Evolutionary conservation across 2,113 vertebrate species (phyloP).

Genomic region (Microcebus lehilahytsara): DNA sequence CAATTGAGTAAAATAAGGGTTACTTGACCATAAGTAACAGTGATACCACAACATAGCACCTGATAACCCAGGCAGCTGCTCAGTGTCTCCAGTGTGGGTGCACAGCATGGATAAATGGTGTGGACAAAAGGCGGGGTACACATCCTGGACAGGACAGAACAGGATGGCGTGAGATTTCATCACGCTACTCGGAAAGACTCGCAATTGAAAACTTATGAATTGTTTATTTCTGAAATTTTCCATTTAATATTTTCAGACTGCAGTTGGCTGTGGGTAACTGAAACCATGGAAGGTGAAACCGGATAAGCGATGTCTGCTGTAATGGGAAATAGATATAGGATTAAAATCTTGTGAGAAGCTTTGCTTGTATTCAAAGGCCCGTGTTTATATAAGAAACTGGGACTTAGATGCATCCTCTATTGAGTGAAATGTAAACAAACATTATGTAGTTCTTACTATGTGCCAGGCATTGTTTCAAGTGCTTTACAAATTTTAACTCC

Average conservation of each 20-base stretch:
- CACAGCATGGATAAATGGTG: too few species aligned
- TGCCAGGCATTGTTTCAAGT: background rate
- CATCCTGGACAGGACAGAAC: background rate
- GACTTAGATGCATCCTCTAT: background rate
- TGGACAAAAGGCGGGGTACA: background rate
- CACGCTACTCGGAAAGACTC: background rate
- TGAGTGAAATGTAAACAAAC: background rate
- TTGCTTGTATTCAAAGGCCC: background rate
- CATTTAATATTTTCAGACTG: background rate
- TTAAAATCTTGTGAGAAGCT: background rate
- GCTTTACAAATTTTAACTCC: background rate
- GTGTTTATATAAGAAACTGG: background rate
- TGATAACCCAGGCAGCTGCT: background rate
- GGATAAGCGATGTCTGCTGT: background rate
- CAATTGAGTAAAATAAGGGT: background rate
- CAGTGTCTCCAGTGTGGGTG: background rate
- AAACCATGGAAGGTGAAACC: background rate
- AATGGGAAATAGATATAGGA: background rate
- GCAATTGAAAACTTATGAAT: background rate
- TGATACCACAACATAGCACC: background rate
- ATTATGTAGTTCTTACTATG: slow-evolving; percentile 6
- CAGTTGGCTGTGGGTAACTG: background rate
- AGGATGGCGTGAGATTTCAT: background rate
- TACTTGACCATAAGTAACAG: background rate
- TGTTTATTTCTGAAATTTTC: background rate